Evolutionary conservation across 2,113 vertebrate species (phyloP).

Genomic region (Triplophysa dalaica): DNA sequence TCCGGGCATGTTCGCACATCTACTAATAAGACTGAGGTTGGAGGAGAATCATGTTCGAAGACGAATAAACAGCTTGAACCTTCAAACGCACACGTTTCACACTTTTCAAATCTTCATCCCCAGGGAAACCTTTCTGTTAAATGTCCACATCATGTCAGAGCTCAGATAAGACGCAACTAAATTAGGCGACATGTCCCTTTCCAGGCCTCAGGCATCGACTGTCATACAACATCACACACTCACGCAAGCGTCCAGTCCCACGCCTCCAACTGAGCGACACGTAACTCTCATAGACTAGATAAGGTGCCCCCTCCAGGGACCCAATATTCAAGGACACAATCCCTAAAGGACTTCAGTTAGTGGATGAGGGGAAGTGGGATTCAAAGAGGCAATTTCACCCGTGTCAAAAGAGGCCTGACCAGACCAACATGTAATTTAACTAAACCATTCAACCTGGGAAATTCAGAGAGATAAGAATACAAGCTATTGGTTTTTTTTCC

Average conservation of each 20-base stretch:
- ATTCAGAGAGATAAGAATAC: slow-evolving; percentile 11
- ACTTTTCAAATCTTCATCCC: slow-evolving; percentile 32
- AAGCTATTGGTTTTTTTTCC: not conserved
- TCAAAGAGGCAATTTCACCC: slow-evolving; percentile 39
- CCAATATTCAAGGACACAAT: slow-evolving; percentile 11
- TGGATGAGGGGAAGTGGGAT: slow-evolving; percentile 8
- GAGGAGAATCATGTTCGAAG: not conserved
- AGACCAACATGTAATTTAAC: not conserved
- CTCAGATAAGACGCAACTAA: slow-evolving; percentile 34
- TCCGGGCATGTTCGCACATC: slow-evolving; percentile 4
- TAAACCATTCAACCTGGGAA: not conserved
- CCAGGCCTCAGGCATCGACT: not conserved
- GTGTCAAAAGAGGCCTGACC: slow-evolving; percentile 25
- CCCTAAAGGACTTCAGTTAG: not conserved
- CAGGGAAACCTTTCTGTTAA: slow-evolving; percentile 35
- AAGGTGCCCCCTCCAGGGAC: slow-evolving; percentile 22
- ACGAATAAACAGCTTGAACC: not conserved
- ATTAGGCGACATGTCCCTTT: not conserved
- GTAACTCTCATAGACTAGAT: slow-evolving; percentile 5
- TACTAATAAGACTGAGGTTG: slow-evolving; percentile 1
- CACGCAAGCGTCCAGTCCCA: not conserved
- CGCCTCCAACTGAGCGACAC: not conserved
- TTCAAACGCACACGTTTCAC: not conserved
- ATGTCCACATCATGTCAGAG: slow-evolving; percentile 33
- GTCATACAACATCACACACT: slow-evolving; percentile 11